Conservation (phyloP, 2,888 invertebrate genomes). For the Drosophila conformis region DNA sequence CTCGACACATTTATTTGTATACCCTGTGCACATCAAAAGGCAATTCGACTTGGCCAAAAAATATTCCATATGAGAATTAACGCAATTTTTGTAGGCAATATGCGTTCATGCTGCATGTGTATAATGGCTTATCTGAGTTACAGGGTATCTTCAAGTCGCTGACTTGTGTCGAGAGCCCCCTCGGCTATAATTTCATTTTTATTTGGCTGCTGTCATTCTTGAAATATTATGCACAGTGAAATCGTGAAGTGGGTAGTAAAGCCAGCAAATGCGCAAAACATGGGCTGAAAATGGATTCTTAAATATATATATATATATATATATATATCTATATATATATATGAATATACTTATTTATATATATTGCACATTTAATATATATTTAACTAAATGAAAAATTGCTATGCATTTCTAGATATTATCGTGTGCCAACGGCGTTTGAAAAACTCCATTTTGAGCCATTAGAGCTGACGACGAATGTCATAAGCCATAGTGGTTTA, state of each 20-base stretch:
- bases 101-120: neutral
- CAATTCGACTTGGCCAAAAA: neutral
- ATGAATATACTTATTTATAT: neutral
- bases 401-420: neutral
- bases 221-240: conserved; percentile 1
- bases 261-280: neutral
- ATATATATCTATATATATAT: neutral
- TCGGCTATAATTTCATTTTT: neutral
- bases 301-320: neutral
- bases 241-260: neutral
- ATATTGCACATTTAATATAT: neutral
- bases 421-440: neutral
- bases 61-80: neutral
- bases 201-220: conserved; percentile 2
- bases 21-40: conserved; percentile 9
- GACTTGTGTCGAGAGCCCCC: neutral
- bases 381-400: neutral
- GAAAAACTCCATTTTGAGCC: neutral
- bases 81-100: neutral
- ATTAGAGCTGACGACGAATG: neutral
- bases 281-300: neutral
- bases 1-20: conserved; percentile 36
- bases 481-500: neutral
- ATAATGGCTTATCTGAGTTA: neutral
- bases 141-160: neutral